Percentiles rank a stretch among this genome's conserved stretches.
Evolutionary conservation across 2,888 invertebrate species (phyloP).

Genomic region (Theodoxus fluviatilis): DNA sequence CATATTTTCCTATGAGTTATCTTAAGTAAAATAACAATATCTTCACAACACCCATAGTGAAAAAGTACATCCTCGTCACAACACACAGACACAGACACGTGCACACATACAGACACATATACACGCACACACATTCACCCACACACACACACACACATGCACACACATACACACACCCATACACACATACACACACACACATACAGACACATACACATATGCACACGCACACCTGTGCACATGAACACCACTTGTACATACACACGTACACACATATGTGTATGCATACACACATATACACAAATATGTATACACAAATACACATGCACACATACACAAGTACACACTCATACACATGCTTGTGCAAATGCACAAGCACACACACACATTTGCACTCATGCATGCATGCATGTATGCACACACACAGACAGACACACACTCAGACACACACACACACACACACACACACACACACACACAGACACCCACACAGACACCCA

Average conservation of each 20-base stretch:
- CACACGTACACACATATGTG: slow-evolving; percentile 1
- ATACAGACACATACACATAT: slow-evolving; percentile 3
- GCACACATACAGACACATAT: neutral
- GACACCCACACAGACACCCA: no score
- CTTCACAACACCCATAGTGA: no score
- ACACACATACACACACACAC: slow-evolving; percentile 20
- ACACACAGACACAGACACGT: slow-evolving; percentile 7
- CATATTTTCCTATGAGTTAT: no score
- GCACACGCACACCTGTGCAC: neutral
- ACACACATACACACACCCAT: slow-evolving; percentile 7
- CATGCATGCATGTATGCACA: neutral
- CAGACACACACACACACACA: neutral
- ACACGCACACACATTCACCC: neutral
- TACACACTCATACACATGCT: neutral
- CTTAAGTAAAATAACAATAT: neutral
- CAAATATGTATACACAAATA: neutral
- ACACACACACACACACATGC: neutral
- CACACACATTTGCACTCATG: slow-evolving; percentile 8
- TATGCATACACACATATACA: slow-evolving; percentile 18
- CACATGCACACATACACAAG: slow-evolving; percentile 9
- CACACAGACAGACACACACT: neutral
- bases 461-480: slow-evolving; percentile 21
- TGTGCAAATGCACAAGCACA: neutral
- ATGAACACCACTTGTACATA: neutral
- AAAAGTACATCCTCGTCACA: no score